Conservation (phyloP, 1,140 invertebrate genomes). For the Bombus balteatus region DNA sequence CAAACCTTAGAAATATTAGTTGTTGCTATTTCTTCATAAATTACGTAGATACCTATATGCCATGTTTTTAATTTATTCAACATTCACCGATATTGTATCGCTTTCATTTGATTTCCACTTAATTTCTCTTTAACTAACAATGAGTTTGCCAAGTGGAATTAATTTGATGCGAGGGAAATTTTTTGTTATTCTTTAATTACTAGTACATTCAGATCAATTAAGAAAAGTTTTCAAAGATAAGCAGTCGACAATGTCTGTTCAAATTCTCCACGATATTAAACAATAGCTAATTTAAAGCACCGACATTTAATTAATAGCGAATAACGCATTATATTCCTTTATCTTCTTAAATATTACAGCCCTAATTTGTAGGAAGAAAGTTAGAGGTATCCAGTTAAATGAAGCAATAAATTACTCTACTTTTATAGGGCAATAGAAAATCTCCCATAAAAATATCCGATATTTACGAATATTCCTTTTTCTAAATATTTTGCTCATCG, state of each 20-base stretch:
- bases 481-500: too few relatives aligned
- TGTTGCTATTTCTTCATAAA: background rate
- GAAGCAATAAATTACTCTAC: background rate
- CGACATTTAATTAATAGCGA: background rate
- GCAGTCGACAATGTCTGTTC: background rate
- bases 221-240: background rate
- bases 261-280: background rate
- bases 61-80: background rate
- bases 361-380: background rate
- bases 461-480: background rate
- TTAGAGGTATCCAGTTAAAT: background rate
- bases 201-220: background rate
- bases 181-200: background rate
- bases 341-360: background rate
- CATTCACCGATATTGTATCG: background rate
- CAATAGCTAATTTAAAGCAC: background rate
- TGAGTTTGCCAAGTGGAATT: background rate
- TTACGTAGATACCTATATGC: background rate
- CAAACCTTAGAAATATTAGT: background rate
- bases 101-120: background rate
- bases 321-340: background rate
- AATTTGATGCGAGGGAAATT: background rate
- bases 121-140: slow-evolving; percentile 3
- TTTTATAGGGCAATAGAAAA: background rate
- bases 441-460: background rate